These are phyloP conservation scores for Tricholauxania praeusta DNA, from an alignment of 2,888 invertebrate species.

Conservation along the genomic window DNA sequence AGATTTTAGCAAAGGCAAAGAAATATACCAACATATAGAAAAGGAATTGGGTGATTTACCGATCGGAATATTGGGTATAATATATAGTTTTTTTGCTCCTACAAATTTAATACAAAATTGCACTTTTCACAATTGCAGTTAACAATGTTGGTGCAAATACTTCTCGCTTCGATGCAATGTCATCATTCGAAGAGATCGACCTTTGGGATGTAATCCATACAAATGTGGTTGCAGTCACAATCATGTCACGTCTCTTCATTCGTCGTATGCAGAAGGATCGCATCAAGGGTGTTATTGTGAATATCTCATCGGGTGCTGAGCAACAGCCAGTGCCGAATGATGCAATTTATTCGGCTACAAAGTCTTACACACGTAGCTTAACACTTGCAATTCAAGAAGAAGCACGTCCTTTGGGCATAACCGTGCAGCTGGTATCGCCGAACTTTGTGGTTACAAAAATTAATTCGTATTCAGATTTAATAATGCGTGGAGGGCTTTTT, in stretches of 20 bases:
- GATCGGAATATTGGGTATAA: conserved; percentile 84
- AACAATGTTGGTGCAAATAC: conserved; percentile 70
- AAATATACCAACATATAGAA: conserved; percentile 78
- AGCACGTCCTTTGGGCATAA: conserved; percentile 79
- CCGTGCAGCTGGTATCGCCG: conserved; percentile 87
- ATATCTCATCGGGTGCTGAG: conserved; percentile 89
- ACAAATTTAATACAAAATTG: neutral
- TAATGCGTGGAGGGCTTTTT: conserved; percentile 75
- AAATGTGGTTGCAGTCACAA: conserved; percentile 87
- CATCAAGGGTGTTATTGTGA: conserved; percentile 83
- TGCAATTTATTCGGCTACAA: conserved; percentile 90
- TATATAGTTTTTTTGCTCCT: neutral
- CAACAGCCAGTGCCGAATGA: conserved; percentile 85
- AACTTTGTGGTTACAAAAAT: conserved; percentile 79
- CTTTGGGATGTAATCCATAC: conserved; percentile 85
- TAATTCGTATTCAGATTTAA: conserved; percentile 80
- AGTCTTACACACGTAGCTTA: conserved; percentile 81
- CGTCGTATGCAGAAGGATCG: conserved; percentile 80
- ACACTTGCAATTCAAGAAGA: conserved; percentile 85
- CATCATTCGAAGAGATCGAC: conserved; percentile 76
- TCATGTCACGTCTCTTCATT: conserved; percentile 82
- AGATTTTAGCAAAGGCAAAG: conserved; percentile 80
- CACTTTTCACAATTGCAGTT: conserved; percentile 70
- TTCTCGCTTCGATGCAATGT: conserved; percentile 80
- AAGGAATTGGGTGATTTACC: conserved; percentile 78